Base-by-base conservation (phyloP, 2,797 vertebrate genomes). In the Hirundo rustica region DNA sequence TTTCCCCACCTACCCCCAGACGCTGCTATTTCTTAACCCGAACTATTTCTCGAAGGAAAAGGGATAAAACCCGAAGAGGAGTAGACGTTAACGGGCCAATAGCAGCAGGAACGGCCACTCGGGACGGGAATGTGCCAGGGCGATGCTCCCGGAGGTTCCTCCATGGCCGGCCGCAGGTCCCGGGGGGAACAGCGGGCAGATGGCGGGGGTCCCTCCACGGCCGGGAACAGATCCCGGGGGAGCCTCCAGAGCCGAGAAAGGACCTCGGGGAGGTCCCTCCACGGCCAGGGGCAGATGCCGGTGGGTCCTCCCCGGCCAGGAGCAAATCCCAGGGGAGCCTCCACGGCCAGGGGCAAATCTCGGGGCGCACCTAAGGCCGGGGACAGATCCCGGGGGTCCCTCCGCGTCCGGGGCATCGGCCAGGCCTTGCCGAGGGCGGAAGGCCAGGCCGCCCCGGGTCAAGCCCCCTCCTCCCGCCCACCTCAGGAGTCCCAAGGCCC, bases 121-220 rank as follows among this genome's bases (percentile, higher is more conserved):
- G 2, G 54, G 26, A 19, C 16, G 15, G 36, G 3, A 71, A 11
- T 8, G 48, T 3, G 1, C 7, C 36, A 3, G n/a, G 27, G 14
- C 9, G 73, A 73, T 1, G 30, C 34, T 32, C 58, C 40, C 22
- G 8, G 18, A n/a, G 18, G 25, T 16, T 22, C 7, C 20, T 25
- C 45, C 72, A 40, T 1, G 21, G n/a, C 44, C 44, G 7, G 14
- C 19, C 19, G 1, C 44, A 50, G 30, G 29, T 23, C 34, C 27
- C 10, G 16, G 20, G 5, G 10, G 21, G 16, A 4, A 7, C 13
- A 14, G 17, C 3, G 9, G 42, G 13, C 30, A 55, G 8, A 64
- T 23, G 10, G 23, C 34, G 11, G 21, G 34, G 32, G 10, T 22
- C 22, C 22, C 22, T 45, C n/a, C n/a, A 19, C 16, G 32, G 27